Conservation (phyloP, 2,888 invertebrate species). For the Acanthosoma haemorrhoidale region DNA sequence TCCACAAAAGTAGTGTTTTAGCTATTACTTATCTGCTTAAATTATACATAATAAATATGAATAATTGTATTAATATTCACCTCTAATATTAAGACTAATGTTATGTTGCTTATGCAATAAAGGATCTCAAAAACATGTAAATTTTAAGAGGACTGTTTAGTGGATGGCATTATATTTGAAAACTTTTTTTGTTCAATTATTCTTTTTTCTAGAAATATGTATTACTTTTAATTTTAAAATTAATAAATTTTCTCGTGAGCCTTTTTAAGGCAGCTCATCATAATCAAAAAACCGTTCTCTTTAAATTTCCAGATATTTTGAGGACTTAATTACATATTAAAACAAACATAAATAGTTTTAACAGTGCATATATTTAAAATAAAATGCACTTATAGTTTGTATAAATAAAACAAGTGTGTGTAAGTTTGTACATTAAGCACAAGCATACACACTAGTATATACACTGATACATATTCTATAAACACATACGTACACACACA, state of each 20-base stretch:
- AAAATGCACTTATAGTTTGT: not conserved
- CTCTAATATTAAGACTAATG: not conserved
- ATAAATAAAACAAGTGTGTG: not conserved
- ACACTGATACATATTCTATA: not conserved
- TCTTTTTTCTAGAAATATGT: too few species aligned
- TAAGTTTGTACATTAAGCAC: not conserved
- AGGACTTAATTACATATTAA: not conserved
- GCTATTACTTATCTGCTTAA: slow-evolving; percentile 9
- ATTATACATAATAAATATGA: not conserved
- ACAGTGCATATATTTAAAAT: not conserved
- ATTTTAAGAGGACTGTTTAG: not conserved
- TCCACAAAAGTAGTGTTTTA: slow-evolving; percentile 22
- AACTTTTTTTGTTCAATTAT: not conserved
- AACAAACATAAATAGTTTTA: not conserved
- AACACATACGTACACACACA: not conserved
- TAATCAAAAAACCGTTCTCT: not conserved
- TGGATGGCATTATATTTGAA: not conserved
- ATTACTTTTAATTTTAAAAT: not conserved
- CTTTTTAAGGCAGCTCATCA: not conserved
- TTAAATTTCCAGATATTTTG: not conserved
- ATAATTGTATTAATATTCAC: not conserved
- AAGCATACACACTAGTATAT: not conserved
- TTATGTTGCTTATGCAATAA: slow-evolving; percentile 7
- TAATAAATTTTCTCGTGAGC: not conserved
- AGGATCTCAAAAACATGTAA: not conserved